Base-by-base conservation (phyloP, 2,113 vertebrate species). In the Fregata magnificens region DNA sequence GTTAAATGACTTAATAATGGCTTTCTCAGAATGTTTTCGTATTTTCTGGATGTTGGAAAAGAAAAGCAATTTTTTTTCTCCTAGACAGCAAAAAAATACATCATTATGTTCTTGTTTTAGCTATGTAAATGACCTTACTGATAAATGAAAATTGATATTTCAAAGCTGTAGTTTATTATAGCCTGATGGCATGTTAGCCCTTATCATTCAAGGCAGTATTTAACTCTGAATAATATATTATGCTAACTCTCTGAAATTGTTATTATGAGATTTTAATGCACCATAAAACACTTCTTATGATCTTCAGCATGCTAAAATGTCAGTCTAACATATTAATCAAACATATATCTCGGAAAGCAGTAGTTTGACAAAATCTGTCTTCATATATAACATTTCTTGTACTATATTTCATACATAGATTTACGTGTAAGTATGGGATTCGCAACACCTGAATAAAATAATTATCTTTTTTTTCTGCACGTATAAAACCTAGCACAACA, bases 121-220 rank as follows among this genome's bases (percentile, higher is more conserved):
- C 62, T 89, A 71, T 89, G 82, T 70, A 97, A 96, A 94, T 96
- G 85, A 90, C 86, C 76, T 89, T 77, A 90, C 74, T 86, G 77
- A 97, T 92, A 96, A 96, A 97, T 56, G 36, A 96, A 94, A 95
- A 93, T 52, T 93, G 62, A 84, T 96, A 82, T 95, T 97, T 98
- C 88, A 96, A 95, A 95, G 53, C 92, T 89, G 42, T 52, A 93
- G 56, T 92, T 89, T 95, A 88, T 88, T 95, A 91, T 63, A 86
- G 84, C 59, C 85, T 70, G 44, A 92, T 95, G 88, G 55, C 65
- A 88, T 84, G 69, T 90, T 95, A 93, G 88, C 42, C 76, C n/a
- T 94, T 97, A 97, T 95, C 77, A 50, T 82, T 95, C 93, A 96
- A 97, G 70, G 55, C 45, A 96, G 80, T 84, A 90, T 96, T 97